These are phyloP conservation scores for Xenopus petersii DNA, from an alignment of 2,797 vertebrate species.

Conservation along the genomic window DNA sequence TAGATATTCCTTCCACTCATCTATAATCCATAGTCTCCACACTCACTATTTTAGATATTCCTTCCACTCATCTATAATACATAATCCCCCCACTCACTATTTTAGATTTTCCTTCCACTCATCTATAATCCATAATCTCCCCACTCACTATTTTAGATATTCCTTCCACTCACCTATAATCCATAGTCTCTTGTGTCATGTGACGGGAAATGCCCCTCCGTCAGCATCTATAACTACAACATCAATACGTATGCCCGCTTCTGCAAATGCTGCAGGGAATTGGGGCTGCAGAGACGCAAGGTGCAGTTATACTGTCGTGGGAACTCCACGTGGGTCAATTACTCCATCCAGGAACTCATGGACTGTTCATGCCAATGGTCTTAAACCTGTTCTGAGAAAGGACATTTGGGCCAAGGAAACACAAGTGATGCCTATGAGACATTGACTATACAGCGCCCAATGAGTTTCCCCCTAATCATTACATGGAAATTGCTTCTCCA, in stretches of 20 bases:
- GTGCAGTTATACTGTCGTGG: conserved; percentile 90
- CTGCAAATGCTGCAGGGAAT: conserved; percentile 96
- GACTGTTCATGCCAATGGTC: conserved; percentile 98
- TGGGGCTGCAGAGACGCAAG: conserved; percentile 83
- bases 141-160: no score
- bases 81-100: no score
- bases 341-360: conserved; percentile 91
- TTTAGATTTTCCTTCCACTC: no score
- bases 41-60: no score
- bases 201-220: conserved; percentile 93
- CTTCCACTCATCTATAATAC: no score
- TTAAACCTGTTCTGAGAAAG: conserved; percentile 49
- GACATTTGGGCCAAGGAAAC: conserved; percentile 11
- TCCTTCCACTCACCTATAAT: no score
- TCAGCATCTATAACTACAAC: conserved; percentile 99
- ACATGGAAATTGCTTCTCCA: no score
- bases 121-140: no score
- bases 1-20: no score
- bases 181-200: conserved; percentile 96
- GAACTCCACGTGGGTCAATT: conserved; percentile 93
- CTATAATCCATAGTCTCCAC: no score
- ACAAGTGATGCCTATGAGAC: conserved; percentile 26
- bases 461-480: no score
- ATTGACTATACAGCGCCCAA: conserved; percentile 5
- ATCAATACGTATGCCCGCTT: conserved; percentile 94